These are phyloP conservation scores for Aleiodes sp. DNA, from an alignment of 1,140 invertebrate genomes.

Conservation along the genomic window DNA sequence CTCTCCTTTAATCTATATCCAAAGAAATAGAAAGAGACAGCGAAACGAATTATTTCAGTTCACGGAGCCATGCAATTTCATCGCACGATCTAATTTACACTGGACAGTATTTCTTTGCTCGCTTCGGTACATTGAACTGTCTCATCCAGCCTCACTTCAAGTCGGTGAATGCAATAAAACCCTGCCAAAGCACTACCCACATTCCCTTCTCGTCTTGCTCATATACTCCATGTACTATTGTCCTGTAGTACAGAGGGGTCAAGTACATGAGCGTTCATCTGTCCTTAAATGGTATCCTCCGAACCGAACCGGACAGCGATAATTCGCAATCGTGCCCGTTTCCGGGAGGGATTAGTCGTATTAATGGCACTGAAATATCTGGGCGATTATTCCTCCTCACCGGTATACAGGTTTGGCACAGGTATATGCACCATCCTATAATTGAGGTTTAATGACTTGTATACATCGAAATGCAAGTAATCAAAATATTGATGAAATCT, in stretches of 20 bases:
- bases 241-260: too few species aligned
- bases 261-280: constrained; percentile 3
- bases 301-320: constrained; percentile 22
- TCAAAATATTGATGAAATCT: background rate
- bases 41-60: background rate
- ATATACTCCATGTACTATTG: background rate
- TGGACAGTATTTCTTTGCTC: constrained; percentile 2
- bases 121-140: background rate
- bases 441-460: background rate
- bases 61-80: constrained; percentile 18
- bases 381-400: background rate
- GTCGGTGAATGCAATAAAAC: background rate
- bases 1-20: background rate
- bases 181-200: background rate
- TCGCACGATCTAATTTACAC: constrained; percentile 34
- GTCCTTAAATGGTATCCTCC: background rate
- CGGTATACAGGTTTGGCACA: background rate
- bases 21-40: too few species aligned
- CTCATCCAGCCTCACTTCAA: background rate
- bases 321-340: constrained; percentile 30
- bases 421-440: background rate
- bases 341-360: constrained; percentile 28
- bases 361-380: constrained; percentile 28
- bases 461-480: too few species aligned
- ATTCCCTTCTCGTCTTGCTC: too few species aligned